Base-by-base conservation (phyloP, 2,797 vertebrate genomes). In the Fistularia commersonii region DNA sequence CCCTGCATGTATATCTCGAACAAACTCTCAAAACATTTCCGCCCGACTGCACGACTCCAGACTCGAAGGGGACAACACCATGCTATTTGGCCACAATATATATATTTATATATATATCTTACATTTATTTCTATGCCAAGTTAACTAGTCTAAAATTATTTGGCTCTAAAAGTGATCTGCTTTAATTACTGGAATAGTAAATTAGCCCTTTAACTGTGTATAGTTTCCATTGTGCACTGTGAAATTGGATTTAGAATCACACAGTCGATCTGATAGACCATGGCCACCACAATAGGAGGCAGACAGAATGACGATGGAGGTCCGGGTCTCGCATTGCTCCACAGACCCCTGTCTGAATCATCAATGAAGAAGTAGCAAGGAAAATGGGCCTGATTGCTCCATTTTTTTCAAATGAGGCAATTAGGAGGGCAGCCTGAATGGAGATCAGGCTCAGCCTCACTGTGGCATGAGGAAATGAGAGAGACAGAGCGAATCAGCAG, bases 341-440 rank as follows among this genome's bases (percentile, higher is more conserved):
- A 76, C 31, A 57, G 73, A 82, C 70, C 64, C 64, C 57, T 64
- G 74, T 76, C 69, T 72, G 60, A 77, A 70, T 74, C 76, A 56
- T 85, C 84, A 81, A 74, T 77, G 42, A 70, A 48, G 15, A 64
- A 72, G 55, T 55, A 69, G 66, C 53, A 32, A 54, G 49, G 62
- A 80, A 80, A 85, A 80, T 73, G 61, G 51, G 64, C 66, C 69
- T 44, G 46, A 83, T 86, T 81, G 83, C 77, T 77, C 77, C 69
- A 84, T 23, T 88, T 88, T 89, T 87, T 76, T 87, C 76, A 85
- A 90, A 89, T 79, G 75, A 87, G 83, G 79, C 79, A 81, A 89
- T 89, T 88, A 87, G 70, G 56, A 75, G 69, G 50, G 66, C 61
- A 69, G 68, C 37, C 70, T 85, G 80, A 88, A 84, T 80, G 67